Conservation (phyloP, 2,797 vertebrate species). For the Anisognathus igniventris region DNA sequence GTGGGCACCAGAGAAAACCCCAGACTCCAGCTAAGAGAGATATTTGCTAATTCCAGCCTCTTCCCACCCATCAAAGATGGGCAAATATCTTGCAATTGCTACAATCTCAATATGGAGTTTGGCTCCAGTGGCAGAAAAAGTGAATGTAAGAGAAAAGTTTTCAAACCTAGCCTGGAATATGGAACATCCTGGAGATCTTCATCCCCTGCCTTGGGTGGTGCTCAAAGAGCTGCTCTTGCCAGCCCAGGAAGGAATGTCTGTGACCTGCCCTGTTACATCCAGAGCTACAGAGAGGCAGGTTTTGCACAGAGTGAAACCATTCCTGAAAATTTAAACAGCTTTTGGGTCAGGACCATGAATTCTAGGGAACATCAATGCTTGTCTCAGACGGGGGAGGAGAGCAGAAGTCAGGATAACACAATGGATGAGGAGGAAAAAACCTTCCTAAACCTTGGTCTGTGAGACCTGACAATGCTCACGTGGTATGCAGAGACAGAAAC, state of each 20-base stretch:
- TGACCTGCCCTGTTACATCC: background rate
- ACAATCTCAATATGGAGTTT: background rate
- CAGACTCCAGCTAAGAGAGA: background rate
- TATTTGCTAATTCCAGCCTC: background rate
- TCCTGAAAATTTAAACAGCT: background rate
- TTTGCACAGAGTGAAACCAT: background rate
- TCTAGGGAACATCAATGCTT: background rate
- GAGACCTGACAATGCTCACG: accelerated
- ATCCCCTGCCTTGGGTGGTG: background rate
- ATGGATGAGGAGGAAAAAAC: background rate
- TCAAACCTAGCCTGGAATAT: background rate
- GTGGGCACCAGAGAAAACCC: background rate
- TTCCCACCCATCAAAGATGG: background rate
- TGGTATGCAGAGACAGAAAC: background rate
- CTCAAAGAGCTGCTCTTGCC: background rate
- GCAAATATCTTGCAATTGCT: background rate
- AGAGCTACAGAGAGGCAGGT: background rate
- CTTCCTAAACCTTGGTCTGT: background rate
- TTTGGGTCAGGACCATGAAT: background rate
- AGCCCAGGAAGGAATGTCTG: background rate
- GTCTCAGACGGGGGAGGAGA: background rate
- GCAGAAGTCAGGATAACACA: background rate
- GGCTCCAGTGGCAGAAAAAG: background rate
- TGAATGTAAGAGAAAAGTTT: accelerated
- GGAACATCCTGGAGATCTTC: accelerated